Conservation (phyloP, 2,797 vertebrate genomes). For the Austrolebias charrua region DNA sequence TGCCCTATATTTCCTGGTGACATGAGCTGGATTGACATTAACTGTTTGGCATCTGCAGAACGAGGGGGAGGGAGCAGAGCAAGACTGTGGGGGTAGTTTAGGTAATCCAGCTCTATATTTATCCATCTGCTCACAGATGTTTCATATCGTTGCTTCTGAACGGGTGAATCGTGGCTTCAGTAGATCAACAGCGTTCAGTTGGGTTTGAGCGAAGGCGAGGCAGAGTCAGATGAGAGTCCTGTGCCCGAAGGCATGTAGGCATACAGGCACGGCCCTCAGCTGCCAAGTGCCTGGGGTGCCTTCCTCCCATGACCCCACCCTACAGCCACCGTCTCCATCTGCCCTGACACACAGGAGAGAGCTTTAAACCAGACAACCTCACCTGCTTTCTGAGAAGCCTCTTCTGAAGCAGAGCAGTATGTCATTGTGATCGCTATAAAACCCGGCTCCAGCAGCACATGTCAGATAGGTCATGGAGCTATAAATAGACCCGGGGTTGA, state of each 20-base stretch:
- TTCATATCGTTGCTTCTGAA: neutral
- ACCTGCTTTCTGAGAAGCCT: slow-evolving; percentile 31
- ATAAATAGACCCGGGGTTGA: slow-evolving; percentile 61
- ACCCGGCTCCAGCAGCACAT: slow-evolving; percentile 45
- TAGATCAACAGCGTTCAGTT: slow-evolving; percentile 6
- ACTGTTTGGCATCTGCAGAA: slow-evolving; percentile 12
- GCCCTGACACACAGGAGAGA: no score
- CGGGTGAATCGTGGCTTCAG: slow-evolving; percentile 2
- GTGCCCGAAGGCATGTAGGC: slow-evolving; percentile 79
- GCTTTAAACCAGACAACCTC: slow-evolving; percentile 9
- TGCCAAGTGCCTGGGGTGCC: slow-evolving; percentile 78
- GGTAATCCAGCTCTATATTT: slow-evolving; percentile 5
- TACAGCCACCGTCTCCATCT: slow-evolving; percentile 53
- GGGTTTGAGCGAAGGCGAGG: slow-evolving; percentile 19
- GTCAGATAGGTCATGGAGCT: slow-evolving; percentile 69
- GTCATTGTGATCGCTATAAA: slow-evolving; percentile 23
- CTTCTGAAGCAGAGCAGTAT: slow-evolving; percentile 20
- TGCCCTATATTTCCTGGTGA: slow-evolving; percentile 60
- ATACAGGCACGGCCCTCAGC: slow-evolving; percentile 68
- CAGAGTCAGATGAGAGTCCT: slow-evolving; percentile 80
- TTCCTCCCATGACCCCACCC: slow-evolving; percentile 60
- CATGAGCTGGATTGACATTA: slow-evolving; percentile 50
- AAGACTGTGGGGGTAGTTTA: neutral
- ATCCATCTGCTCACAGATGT: slow-evolving; percentile 6
- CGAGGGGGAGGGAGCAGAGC: neutral